These are phyloP conservation scores for Lepidotrigona ventralis DNA, from an alignment of 1,140 invertebrate genomes.

Conservation along the genomic window DNA sequence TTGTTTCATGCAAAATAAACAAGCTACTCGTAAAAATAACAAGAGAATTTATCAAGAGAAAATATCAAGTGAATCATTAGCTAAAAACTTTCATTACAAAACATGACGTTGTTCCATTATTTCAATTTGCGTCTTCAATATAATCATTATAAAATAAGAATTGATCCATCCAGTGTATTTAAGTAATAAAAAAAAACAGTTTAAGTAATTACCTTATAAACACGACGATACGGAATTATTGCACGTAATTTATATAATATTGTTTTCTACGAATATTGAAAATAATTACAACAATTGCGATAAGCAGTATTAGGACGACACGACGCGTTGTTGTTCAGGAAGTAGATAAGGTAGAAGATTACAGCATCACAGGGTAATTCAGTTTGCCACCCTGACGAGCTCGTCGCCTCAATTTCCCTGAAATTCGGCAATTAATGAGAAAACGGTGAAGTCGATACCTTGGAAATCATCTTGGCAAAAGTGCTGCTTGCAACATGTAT, in stretches of 20 bases:
- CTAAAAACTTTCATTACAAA: too few species aligned
- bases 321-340: conserved; percentile 58
- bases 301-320: conserved; percentile 63
- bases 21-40: too few species aligned
- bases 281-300: conserved; percentile 13
- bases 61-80: too few species aligned
- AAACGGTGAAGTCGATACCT: conserved; percentile 65
- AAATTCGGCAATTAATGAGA: conserved; percentile 74
- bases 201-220: neutral
- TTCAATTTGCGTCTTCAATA: too few species aligned
- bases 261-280: neutral
- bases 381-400: conserved; percentile 68
- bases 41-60: too few species aligned
- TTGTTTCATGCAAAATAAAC: too few species aligned
- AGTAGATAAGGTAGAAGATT: conserved; percentile 61
- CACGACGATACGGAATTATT: neutral
- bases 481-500: conserved; percentile 23
- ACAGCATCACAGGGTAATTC: conserved; percentile 67
- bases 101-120: too few species aligned
- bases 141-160: too few species aligned
- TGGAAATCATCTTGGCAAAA: conserved; percentile 35
- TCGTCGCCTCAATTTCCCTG: conserved; percentile 63
- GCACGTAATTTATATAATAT: neutral
- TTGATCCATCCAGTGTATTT: too few species aligned
- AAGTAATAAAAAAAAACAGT: too few species aligned